Evolutionary conservation across 2,888 invertebrate species (phyloP).

Genomic region (Cordylochernes scorpioides): DNA sequence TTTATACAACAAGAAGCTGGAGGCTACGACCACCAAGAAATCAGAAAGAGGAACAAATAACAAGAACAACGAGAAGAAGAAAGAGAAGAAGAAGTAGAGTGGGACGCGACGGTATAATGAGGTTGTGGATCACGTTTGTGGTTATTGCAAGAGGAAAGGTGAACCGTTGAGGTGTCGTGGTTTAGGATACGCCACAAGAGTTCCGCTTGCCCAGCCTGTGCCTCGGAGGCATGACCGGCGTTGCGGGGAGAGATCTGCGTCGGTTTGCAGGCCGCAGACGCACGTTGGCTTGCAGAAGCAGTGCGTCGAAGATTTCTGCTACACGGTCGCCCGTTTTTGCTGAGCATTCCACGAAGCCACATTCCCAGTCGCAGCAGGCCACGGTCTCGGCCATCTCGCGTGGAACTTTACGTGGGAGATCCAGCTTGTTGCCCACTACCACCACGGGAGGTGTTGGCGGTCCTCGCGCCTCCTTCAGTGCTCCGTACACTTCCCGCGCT

Average conservation of each 20-base stretch:
- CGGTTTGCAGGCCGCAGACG: constrained; percentile 8
- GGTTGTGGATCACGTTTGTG: too few species aligned
- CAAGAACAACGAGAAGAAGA: too few species aligned
- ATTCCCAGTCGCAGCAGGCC: constrained; percentile 12
- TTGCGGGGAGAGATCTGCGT: constrained; percentile 10
- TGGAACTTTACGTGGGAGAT: constrained; percentile 19
- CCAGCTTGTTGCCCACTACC: constrained; percentile 61
- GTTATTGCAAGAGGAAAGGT: too few species aligned
- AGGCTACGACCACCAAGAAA: too few species aligned
- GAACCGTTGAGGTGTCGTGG: too few species aligned
- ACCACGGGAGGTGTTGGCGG: constrained; percentile 36
- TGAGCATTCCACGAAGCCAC: constrained; percentile 11
- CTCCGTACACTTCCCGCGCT: too few species aligned
- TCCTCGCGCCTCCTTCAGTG: constrained; percentile 36
- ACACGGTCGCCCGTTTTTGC: constrained; percentile 9
- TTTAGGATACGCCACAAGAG: constrained; percentile 13
- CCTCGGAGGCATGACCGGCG: constrained; percentile 7
- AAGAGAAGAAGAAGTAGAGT: too few species aligned
- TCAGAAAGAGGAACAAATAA: too few species aligned
- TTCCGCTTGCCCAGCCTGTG: constrained; percentile 9
- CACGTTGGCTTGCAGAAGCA: constrained; percentile 10
- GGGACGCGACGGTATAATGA: too few species aligned
- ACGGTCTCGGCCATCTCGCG: constrained; percentile 11
- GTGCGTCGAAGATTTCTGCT: constrained; percentile 7
- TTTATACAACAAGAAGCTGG: too few species aligned